phyloP scores from a whole-genome alignment of 2,113 vertebrate genomes.

The Eurystomus gularis region DNA sequence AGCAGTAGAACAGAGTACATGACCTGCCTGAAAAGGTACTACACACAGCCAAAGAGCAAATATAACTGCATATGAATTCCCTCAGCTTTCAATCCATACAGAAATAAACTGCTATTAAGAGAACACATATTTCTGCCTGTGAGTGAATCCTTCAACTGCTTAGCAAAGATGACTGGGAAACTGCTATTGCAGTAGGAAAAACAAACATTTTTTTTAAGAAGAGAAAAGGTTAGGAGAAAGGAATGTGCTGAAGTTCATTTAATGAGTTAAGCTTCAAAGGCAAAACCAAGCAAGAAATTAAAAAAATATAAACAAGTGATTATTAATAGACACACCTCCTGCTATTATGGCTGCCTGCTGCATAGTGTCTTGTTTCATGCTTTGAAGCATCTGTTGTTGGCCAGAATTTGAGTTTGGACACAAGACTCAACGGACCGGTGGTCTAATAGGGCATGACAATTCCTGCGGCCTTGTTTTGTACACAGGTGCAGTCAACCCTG shows the following conservation, averaged over 20 bases:
- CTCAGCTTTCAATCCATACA: background rate
- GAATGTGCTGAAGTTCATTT: background rate
- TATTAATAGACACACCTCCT: background rate
- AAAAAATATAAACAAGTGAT: background rate
- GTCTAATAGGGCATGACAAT: conserved; percentile 1
- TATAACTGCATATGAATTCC: conserved; percentile 9
- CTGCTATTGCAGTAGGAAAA: background rate
- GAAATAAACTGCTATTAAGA: conserved; percentile 24
- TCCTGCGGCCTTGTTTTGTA: background rate
- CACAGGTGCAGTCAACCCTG: background rate
- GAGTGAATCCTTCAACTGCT: background rate
- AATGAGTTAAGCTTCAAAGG: background rate
- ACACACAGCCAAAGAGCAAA: conserved; percentile 7
- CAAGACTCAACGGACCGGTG: background rate
- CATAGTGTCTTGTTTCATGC: background rate
- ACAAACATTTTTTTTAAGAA: background rate
- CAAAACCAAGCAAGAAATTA: background rate
- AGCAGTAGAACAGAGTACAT: conserved; percentile 28
- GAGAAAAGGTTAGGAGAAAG: background rate
- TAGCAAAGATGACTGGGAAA: background rate
- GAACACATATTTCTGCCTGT: background rate
- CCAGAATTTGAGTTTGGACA: background rate
- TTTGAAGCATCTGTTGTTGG: background rate
- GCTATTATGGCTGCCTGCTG: background rate
- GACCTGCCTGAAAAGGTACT: conserved; percentile 62